phyloP scores from a whole-genome alignment of 92 coral and sea anemone genomes.

The Porites evermanni region DNA sequence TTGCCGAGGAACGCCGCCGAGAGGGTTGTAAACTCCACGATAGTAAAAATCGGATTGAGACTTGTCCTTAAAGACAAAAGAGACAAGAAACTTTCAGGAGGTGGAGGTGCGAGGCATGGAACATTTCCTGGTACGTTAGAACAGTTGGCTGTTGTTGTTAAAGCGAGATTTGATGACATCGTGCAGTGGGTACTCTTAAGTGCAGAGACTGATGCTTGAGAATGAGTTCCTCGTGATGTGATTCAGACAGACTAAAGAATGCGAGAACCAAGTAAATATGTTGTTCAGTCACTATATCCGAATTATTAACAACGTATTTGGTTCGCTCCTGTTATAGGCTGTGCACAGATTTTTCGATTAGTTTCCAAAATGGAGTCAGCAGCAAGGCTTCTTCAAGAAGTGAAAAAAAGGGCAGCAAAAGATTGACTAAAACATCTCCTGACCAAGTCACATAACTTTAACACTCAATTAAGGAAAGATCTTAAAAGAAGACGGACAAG shows the following conservation, averaged over 20 bases:
- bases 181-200: background rate
- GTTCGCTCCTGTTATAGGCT: too few relatives aligned
- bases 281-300: too few relatives aligned
- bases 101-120: background rate
- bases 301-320: too few relatives aligned
- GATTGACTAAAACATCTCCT: background rate
- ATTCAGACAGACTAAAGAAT: too few relatives aligned
- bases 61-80: conserved; percentile 26
- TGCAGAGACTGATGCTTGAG: too few relatives aligned
- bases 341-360: too few relatives aligned
- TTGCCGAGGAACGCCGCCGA: conserved; percentile 60
- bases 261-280: too few relatives aligned
- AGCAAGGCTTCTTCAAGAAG: background rate
- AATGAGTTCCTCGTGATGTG: too few relatives aligned
- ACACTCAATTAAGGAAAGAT: background rate
- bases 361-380: background rate
- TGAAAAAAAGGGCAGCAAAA: too few relatives aligned
- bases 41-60: conserved; percentile 53
- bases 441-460: background rate
- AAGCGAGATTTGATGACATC: background rate
- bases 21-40: conserved; percentile 38
- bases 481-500: background rate
- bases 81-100: conserved; percentile 26
- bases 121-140: background rate
- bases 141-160: background rate